phyloP scores from a whole-genome alignment of 2,797 vertebrate species.

The Sternarchorhynchus goeldii region DNA sequence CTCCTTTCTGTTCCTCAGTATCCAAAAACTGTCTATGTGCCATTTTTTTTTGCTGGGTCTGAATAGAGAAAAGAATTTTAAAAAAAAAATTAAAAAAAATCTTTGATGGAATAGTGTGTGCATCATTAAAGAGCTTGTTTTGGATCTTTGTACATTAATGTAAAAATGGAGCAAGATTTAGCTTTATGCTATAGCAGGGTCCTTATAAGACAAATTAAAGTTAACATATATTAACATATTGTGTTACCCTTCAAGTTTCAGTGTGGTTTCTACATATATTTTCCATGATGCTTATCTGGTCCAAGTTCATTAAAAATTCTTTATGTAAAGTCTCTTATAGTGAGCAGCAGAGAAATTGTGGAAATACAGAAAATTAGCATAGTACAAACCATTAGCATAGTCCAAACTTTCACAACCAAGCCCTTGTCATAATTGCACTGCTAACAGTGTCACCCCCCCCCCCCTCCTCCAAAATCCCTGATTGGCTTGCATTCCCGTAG shows the following conservation, averaged over 20 bases:
- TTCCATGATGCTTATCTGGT: slow-evolving; percentile 4
- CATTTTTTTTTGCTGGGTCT: neutral
- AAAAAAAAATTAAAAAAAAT: neutral
- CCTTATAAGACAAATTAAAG: neutral
- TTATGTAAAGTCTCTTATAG: slow-evolving; percentile 30
- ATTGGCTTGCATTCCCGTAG: slow-evolving; percentile 56
- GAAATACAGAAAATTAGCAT: slow-evolving; percentile 40
- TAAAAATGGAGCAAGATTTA: neutral
- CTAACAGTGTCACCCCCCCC: slow-evolving; percentile 39
- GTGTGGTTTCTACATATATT: slow-evolving; percentile 9
- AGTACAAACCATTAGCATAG: slow-evolving; percentile 35
- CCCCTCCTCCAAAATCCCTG: slow-evolving; percentile 62
- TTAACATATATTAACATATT: slow-evolving; percentile 20
- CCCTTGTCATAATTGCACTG: slow-evolving; percentile 50
- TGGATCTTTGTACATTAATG: neutral
- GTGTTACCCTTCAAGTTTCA: slow-evolving; percentile 13
- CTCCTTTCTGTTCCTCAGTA: neutral
- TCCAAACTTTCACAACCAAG: slow-evolving; percentile 43
- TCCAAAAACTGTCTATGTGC: too few relatives aligned
- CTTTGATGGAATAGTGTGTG: neutral
- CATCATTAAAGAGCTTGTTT: neutral
- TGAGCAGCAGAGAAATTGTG: slow-evolving; percentile 47
- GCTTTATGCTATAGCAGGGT: slow-evolving; percentile 5
- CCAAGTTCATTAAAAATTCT: slow-evolving; percentile 18
- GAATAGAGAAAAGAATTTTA: neutral